Evolutionary conservation across 2,797 vertebrate genomes (phyloP), one percentile per base, ranked within the genome.

Genomic region (Macropus fuliginosus): DNA sequence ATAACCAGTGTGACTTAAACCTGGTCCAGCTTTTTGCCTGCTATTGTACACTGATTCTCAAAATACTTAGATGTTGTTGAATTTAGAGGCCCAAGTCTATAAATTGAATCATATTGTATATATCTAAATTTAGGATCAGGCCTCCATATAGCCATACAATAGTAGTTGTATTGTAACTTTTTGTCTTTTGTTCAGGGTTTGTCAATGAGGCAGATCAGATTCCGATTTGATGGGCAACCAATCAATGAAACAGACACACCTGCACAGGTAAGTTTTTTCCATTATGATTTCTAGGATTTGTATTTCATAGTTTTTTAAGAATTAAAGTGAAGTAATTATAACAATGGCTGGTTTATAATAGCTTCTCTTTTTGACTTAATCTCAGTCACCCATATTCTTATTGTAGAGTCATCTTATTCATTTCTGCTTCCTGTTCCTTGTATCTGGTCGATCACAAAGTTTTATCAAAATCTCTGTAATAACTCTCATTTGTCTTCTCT

Each of bases 161-260:
- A 29, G 40, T 90, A 54, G 12, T 91, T 12, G 54, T 24, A 46
- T 24, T 34, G 52, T n/a, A 97, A 46, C 29, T 94, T 96, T 98
- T 94, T 97, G 57, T 98, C 96, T 54, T 98, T 96, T 98, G 95
- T 98, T 12, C 98, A 99, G 99, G 99, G 99, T 98, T 99, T 99
- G 98, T 99, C 99, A 62, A 99, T 99, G 99, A 99, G 99, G 99
- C 99, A 99, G 99, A 99, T 99, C 98, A 99, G 99, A 98, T 99
- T 99, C 99, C 99, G 99, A 98, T 99, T 99, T 97, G 99, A 99
- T 95, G 99, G 99, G 95, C 99, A 99, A 98, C 99, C 99, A 96
- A 99, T 99, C 98, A 99, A 99, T 97, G 99, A 99, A 98, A 99
- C 99, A 98, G 99, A 99, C 98, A 99, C 99, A 98, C 99, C 99